These are phyloP conservation scores for Poecilia latipinna DNA, from an alignment of 2,113 vertebrate species.

Conservation along the genomic window DNA sequence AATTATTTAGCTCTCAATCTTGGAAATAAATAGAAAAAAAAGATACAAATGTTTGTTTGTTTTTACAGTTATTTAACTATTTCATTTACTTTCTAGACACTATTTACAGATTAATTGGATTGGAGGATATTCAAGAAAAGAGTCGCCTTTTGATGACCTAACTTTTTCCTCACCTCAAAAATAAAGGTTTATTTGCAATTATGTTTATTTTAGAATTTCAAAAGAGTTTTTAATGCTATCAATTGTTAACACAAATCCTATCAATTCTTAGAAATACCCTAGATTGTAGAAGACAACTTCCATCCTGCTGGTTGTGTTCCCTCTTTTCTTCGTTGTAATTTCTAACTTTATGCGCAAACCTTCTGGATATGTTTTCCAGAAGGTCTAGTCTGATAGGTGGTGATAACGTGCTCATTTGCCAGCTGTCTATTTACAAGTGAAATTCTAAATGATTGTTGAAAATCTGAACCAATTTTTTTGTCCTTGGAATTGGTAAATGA, in stretches of 20 bases:
- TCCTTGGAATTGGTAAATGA: background rate
- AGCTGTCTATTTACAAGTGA: background rate
- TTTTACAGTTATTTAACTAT: background rate
- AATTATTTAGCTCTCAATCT: background rate
- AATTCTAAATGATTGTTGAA: background rate
- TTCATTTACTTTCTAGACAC: background rate
- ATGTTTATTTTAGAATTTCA: too few relatives aligned
- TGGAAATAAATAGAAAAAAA: background rate
- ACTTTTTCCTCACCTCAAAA: too few relatives aligned
- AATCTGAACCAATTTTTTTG: background rate
- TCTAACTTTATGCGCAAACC: background rate
- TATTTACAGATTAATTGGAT: background rate
- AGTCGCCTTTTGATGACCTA: background rate
- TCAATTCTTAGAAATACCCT: background rate
- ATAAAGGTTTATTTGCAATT: too few relatives aligned
- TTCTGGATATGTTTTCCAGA: background rate
- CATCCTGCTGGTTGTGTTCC: background rate
- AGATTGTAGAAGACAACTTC: background rate
- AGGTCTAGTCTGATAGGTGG: too few relatives aligned
- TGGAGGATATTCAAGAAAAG: background rate
- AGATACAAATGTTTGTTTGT: too few relatives aligned
- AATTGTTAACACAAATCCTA: too few relatives aligned
- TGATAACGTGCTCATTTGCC: too few relatives aligned
- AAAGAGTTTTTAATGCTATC: too few relatives aligned
- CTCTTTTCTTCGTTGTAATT: background rate